Conservation (phyloP, 2,797 vertebrate genomes). For the Lepus townsendii region DNA sequence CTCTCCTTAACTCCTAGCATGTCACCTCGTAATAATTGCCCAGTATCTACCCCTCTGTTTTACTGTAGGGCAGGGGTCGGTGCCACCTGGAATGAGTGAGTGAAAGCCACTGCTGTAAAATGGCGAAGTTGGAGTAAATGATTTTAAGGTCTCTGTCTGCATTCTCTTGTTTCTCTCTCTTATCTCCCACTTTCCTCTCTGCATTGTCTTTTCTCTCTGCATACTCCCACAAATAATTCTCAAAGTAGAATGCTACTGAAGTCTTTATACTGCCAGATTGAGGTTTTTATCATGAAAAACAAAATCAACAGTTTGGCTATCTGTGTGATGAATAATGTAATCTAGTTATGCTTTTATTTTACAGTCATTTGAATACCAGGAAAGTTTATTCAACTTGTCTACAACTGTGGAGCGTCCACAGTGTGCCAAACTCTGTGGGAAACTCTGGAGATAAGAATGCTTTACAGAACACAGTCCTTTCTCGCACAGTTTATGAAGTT, state of each 20-base stretch:
- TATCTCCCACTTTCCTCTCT: not conserved
- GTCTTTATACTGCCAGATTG: not conserved
- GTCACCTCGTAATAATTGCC: not conserved
- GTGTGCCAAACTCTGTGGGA: not conserved
- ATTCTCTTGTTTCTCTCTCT: not conserved
- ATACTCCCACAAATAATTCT: not conserved
- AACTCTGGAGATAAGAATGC: not conserved
- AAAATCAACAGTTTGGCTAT: constrained; percentile 12
- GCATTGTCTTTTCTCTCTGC: not conserved
- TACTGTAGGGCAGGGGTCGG: not conserved
- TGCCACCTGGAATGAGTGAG: not conserved
- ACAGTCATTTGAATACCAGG: not conserved
- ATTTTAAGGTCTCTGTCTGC: not conserved
- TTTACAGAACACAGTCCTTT: not conserved
- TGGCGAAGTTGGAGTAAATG: not conserved
- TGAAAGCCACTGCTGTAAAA: not conserved
- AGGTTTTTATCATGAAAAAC: constrained; percentile 24
- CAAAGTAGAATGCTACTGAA: not conserved
- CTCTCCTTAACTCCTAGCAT: not conserved
- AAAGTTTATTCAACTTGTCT: not conserved
- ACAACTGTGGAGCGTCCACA: not conserved
- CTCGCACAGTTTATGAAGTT: not conserved
- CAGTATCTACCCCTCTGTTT: not conserved
- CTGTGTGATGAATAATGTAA: not conserved
- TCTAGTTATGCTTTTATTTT: not conserved